phyloP scores from a whole-genome alignment of 2,113 vertebrate genomes.

The Corythaeola cristata region DNA sequence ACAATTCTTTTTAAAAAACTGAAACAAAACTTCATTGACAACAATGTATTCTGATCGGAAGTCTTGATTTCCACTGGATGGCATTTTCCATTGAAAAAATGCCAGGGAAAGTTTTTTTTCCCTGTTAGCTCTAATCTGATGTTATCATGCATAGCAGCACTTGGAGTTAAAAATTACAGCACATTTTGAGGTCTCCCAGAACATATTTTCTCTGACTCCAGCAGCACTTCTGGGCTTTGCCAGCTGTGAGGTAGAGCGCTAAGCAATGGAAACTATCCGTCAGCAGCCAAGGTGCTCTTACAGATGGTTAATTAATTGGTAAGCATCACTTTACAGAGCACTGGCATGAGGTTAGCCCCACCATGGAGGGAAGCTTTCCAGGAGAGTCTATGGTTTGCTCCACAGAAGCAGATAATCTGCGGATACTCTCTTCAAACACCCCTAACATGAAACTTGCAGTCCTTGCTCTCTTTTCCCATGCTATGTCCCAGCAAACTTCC shows the following conservation, averaged over 20 bases:
- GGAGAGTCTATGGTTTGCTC: background rate
- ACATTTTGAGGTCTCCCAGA: background rate
- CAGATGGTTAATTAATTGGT: background rate
- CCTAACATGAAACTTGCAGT: background rate
- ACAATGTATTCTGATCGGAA: slow-evolving; percentile 13
- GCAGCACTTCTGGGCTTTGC: background rate
- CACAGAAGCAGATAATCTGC: background rate
- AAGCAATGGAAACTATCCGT: background rate
- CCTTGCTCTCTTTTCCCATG: background rate
- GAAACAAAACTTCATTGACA: slow-evolving; percentile 33
- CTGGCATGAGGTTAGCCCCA: background rate
- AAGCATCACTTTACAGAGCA: background rate
- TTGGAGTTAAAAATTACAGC: background rate
- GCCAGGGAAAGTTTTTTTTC: background rate
- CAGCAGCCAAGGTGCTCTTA: background rate
- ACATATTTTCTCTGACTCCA: background rate
- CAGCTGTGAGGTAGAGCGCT: background rate
- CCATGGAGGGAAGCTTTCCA: background rate
- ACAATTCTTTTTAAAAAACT: background rate
- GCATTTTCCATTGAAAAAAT: slow-evolving; percentile 48
- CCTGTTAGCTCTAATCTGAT: background rate
- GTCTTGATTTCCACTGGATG: slow-evolving; percentile 26
- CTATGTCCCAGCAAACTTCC: background rate
- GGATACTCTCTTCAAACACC: background rate
- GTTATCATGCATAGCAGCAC: background rate